phyloP scores from a whole-genome alignment of 1,140 invertebrate species.

The Lasioglossum albipes region DNA sequence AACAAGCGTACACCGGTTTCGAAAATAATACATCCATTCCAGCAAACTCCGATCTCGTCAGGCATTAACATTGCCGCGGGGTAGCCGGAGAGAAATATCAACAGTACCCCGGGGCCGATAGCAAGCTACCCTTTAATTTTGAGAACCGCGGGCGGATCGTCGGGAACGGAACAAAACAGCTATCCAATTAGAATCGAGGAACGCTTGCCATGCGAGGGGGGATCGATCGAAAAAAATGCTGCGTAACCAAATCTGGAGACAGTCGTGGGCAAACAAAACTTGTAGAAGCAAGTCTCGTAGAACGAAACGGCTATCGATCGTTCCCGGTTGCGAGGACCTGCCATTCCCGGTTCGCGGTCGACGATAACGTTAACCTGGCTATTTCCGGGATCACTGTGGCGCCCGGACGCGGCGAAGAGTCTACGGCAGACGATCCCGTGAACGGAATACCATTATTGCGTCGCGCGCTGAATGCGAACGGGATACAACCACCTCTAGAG shows the following conservation, averaged over 20 bases:
- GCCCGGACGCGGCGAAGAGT: no score
- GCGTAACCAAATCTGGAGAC: slow-evolving; percentile 10
- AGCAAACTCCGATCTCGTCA: neutral
- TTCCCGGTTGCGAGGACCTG: neutral
- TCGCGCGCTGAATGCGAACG: neutral
- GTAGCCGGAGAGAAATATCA: no score
- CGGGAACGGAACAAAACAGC: neutral
- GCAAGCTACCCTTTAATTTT: no score
- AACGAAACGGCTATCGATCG: neutral
- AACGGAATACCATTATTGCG: neutral
- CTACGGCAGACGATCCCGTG: neutral
- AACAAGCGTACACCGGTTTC: slow-evolving; percentile 2
- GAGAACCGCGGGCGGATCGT: neutral
- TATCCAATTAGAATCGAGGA: neutral
- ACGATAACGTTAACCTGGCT: neutral
- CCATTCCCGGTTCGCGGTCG: neutral
- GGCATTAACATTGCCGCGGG: no score
- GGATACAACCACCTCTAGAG: neutral
- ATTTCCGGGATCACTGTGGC: no score
- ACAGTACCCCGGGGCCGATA: no score
- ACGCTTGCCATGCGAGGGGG: neutral
- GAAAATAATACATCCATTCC: neutral
- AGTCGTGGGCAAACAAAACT: neutral
- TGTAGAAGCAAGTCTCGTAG: neutral
- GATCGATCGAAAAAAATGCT: neutral